These are phyloP conservation scores for Ditylenchus weischeri DNA, from an alignment of 2,888 invertebrate species.

Conservation along the genomic window DNA sequence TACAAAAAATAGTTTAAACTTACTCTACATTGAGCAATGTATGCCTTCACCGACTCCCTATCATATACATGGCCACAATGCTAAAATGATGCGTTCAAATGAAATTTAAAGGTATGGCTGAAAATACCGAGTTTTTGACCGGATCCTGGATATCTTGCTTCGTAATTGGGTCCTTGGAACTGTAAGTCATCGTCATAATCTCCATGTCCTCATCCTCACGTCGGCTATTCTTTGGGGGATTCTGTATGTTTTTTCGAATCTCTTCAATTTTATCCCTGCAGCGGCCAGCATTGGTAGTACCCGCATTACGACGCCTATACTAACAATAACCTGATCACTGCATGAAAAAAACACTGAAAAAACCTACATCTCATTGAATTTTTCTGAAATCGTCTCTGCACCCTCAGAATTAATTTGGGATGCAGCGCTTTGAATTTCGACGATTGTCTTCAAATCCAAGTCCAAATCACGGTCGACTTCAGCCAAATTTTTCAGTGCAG, in stretches of 20 bases:
- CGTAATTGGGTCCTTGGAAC: conserved; percentile 40
- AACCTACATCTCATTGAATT: background rate
- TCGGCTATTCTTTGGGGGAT: background rate
- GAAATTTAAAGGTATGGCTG: background rate
- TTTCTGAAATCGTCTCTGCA: background rate
- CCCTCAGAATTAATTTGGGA: background rate
- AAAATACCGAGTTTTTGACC: conserved; percentile 33
- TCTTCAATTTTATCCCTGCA: background rate
- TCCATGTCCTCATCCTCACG: conserved; percentile 20
- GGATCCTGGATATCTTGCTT: conserved; percentile 40
- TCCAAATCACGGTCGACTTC: conserved; percentile 5
- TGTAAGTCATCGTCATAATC: conserved; percentile 21
- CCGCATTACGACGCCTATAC: background rate
- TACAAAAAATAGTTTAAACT: background rate
- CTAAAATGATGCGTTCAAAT: background rate
- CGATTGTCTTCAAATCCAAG: conserved; percentile 3
- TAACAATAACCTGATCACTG: background rate
- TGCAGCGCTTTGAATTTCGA: background rate
- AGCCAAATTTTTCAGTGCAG: background rate
- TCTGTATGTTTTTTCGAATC: background rate
- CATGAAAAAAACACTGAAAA: background rate
- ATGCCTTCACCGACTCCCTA: conserved; percentile 2
- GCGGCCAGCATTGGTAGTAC: background rate
- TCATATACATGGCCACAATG: conserved; percentile 4
- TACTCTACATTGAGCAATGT: background rate